Evolutionary conservation across 2,888 invertebrate genomes (phyloP).

Genomic region (Laspeyria flexula): DNA sequence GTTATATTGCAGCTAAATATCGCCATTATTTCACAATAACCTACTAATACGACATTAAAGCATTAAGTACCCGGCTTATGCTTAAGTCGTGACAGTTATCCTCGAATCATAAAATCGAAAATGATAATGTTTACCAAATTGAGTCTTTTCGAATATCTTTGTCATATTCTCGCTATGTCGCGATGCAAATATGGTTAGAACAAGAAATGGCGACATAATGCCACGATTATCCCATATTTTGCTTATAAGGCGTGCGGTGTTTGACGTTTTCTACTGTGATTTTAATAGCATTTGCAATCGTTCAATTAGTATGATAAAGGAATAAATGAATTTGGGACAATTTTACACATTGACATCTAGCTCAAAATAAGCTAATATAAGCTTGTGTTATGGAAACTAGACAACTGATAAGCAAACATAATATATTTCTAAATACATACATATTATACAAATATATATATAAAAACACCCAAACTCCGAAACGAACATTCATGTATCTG

Average conservation of each 20-base stretch:
- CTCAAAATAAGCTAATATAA: too few species aligned
- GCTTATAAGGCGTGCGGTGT: conserved; percentile 20
- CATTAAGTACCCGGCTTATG: conserved; percentile 35
- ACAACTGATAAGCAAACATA: too few species aligned
- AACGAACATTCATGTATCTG: too few species aligned
- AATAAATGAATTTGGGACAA: too few species aligned
- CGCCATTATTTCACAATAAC: conserved; percentile 38
- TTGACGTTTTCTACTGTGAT: background rate
- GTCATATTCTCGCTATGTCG: conserved; percentile 28
- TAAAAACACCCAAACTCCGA: too few species aligned
- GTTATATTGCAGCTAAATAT: conserved; percentile 38
- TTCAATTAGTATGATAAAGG: too few species aligned
- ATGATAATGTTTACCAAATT: conserved; percentile 46
- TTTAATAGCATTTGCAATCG: too few species aligned
- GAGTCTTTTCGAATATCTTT: conserved; percentile 38
- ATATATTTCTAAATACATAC: too few species aligned
- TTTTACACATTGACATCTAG: too few species aligned
- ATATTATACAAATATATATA: too few species aligned
- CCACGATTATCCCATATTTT: conserved; percentile 29
- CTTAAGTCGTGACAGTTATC: conserved; percentile 37
- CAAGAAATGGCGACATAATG: conserved; percentile 24
- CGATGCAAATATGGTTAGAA: conserved; percentile 30
- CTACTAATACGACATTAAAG: conserved; percentile 38
- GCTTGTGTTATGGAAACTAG: too few species aligned
- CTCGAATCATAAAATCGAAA: conserved; percentile 28